These are phyloP conservation scores for Synanthedon tipuliformis DNA, from an alignment of 2,888 invertebrate genomes.

Conservation along the genomic window DNA sequence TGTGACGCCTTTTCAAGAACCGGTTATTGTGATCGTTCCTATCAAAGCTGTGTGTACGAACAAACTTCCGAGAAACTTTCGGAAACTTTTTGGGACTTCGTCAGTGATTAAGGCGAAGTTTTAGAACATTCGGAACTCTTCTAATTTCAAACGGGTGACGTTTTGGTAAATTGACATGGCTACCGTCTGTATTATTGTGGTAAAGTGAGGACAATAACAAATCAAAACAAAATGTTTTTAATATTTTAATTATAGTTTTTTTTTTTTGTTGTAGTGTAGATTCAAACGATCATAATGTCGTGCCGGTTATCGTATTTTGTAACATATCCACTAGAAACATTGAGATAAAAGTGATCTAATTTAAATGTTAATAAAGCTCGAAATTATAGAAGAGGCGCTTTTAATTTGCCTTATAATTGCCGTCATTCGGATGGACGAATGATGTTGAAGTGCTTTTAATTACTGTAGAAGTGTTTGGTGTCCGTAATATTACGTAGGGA, in stretches of 20 bases:
- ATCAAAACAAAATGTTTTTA: too few species aligned
- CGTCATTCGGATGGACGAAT: conserved; percentile 41
- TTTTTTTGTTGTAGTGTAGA: too few species aligned
- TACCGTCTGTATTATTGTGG: background rate
- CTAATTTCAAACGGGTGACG: conserved; percentile 9
- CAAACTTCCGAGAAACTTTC: conserved; percentile 2
- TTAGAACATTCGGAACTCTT: conserved; percentile 16
- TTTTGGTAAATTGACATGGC: conserved; percentile 1
- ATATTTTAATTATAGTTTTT: too few species aligned
- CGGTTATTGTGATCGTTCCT: background rate
- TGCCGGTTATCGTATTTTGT: background rate
- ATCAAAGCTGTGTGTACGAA: conserved; percentile 5
- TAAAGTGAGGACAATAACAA: too few species aligned
- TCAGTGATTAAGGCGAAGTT: conserved; percentile 16
- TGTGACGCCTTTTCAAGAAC: conserved; percentile 19
- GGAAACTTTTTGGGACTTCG: conserved; percentile 12
- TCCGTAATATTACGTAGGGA: conserved; percentile 45
- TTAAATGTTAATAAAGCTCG: conserved; percentile 33
- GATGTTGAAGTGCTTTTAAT: conserved; percentile 52
- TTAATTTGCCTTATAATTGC: conserved; percentile 51
- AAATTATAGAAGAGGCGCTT: conserved; percentile 34
- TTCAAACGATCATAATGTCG: background rate
- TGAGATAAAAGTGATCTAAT: conserved; percentile 13
- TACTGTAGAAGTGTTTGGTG: conserved; percentile 30
- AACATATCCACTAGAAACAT: background rate